Conservation (phyloP, 1,140 invertebrate genomes). For the Eumeta japonica region DNA sequence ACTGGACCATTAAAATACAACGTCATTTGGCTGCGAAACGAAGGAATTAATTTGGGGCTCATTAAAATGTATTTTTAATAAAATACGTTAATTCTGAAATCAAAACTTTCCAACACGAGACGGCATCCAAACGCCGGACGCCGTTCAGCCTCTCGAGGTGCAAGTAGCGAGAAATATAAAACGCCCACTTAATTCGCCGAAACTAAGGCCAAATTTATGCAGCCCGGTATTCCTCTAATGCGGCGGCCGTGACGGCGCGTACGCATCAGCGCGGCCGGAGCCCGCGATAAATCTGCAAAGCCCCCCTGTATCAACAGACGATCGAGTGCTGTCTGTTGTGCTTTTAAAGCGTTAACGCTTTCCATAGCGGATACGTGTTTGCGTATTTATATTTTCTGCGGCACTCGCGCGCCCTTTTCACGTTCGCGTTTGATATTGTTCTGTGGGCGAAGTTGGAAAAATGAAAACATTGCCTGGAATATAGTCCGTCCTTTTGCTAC, state of each 20-base stretch:
- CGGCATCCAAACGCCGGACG: no score
- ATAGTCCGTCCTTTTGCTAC: background rate
- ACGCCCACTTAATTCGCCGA: constrained; percentile 51
- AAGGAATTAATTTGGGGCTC: background rate
- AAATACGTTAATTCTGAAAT: no score
- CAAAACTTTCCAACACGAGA: no score
- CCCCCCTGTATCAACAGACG: constrained; percentile 29
- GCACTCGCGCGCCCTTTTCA: no score
- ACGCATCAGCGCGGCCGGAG: constrained; percentile 24
- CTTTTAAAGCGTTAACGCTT: background rate
- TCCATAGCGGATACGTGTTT: background rate
- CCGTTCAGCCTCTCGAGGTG: no score
- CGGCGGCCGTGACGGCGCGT: constrained; percentile 42
- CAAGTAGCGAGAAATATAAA: constrained; percentile 49
- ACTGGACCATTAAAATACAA: no score
- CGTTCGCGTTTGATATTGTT: no score
- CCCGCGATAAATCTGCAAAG: constrained; percentile 18
- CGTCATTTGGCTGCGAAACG: constrained; percentile 1
- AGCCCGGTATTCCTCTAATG: constrained; percentile 47
- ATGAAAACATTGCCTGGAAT: background rate
- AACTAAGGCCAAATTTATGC: constrained; percentile 46
- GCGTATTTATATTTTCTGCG: background rate
- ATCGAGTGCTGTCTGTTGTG: constrained; percentile 5
- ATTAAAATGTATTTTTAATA: background rate
- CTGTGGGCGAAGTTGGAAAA: no score